These are phyloP conservation scores for Drosophila mauritiana DNA, from an alignment of 1,140 invertebrate genomes.

Conservation along the genomic window DNA sequence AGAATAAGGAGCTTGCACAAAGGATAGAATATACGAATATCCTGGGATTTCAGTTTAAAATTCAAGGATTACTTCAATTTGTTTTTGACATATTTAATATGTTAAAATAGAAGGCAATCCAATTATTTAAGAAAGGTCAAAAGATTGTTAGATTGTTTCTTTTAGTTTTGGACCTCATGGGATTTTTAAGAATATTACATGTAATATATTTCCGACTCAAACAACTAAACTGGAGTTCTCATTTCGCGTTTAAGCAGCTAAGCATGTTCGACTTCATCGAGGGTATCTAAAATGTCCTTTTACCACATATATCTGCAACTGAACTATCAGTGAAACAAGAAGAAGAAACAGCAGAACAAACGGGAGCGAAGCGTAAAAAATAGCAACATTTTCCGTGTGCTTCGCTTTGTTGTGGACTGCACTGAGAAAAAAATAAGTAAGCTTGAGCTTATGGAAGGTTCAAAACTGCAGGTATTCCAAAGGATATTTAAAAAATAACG, in stretches of 20 bases:
- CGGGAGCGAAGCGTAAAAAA: slow-evolving; percentile 57
- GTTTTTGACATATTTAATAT: neutral
- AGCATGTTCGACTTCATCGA: neutral
- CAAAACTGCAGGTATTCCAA: neutral
- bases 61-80: neutral
- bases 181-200: too few species aligned
- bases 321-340: slow-evolving; percentile 35
- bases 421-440: neutral
- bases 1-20: slow-evolving; percentile 2
- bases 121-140: neutral
- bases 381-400: slow-evolving; percentile 77
- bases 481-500: neutral
- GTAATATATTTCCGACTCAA: too few species aligned
- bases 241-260: too few species aligned
- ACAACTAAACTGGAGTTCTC: too few species aligned
- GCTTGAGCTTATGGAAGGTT: neutral
- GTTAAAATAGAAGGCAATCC: neutral
- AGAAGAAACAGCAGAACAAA: slow-evolving; percentile 19
- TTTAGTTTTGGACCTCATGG: too few species aligned
- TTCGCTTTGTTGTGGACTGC: slow-evolving; percentile 56
- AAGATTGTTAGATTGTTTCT: too few species aligned
- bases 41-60: neutral
- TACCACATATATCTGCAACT: slow-evolving; percentile 6
- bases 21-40: neutral
- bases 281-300: slow-evolving; percentile 10